Conservation (phyloP, 2,113 vertebrate species). For the Motacilla alba region DNA sequence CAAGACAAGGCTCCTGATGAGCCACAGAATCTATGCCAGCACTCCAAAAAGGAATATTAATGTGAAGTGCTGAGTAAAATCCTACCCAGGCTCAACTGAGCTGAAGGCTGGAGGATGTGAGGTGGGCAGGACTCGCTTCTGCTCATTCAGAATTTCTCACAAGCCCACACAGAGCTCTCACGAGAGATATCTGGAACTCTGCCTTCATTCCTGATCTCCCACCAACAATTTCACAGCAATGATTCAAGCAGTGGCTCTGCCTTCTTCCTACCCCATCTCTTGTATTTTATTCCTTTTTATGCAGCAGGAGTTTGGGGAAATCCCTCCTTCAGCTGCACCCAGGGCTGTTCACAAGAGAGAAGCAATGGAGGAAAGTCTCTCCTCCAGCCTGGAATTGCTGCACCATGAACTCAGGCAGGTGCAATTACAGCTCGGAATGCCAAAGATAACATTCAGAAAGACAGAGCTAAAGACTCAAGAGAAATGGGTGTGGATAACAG, state of each 20-base stretch:
- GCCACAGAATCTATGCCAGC: background rate
- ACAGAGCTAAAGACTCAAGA: background rate
- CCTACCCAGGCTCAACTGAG: background rate
- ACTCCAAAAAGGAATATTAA: background rate
- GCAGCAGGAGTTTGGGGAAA: background rate
- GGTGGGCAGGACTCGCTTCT: background rate
- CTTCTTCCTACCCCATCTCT: background rate
- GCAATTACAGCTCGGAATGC: background rate
- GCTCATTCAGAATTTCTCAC: conserved; percentile 39
- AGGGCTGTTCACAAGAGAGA: background rate
- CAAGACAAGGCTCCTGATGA: background rate
- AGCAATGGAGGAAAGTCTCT: background rate
- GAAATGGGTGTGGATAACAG: background rate
- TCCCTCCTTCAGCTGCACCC: background rate
- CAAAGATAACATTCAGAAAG: background rate
- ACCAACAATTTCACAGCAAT: background rate
- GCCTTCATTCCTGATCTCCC: background rate
- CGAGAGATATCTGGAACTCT: background rate
- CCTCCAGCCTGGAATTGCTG: background rate
- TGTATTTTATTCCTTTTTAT: background rate
- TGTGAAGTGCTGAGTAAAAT: background rate
- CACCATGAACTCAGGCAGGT: background rate
- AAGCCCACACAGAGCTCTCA: conserved; percentile 7
- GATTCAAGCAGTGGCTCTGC: background rate
- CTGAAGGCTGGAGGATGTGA: background rate